A percentile compares a stretch with the other conserved stretches of the same genome.
These are phyloP conservation scores for Pantelozetes paolii DNA, from an alignment of 2,888 invertebrate genomes.

Conservation along the genomic window DNA sequence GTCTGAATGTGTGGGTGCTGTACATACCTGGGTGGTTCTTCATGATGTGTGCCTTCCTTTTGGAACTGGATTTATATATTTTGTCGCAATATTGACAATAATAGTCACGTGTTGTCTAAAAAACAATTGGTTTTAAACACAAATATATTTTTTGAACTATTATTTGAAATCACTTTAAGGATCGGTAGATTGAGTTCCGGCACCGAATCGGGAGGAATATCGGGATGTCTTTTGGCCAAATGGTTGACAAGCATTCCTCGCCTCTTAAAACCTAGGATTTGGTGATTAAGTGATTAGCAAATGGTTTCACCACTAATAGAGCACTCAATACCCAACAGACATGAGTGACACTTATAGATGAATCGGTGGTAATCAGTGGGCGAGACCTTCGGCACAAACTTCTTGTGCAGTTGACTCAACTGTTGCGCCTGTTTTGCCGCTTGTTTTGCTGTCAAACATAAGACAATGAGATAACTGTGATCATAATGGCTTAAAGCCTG, in stretches of 20 bases:
- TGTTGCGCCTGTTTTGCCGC: conserved; percentile 40
- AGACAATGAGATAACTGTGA: not conserved
- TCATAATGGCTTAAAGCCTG: not conserved
- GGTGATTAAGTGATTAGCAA: not conserved
- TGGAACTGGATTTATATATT: conserved; percentile 76
- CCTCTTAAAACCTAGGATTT: conserved; percentile 61
- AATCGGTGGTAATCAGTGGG: conserved; percentile 67
- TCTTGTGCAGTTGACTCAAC: conserved; percentile 31
- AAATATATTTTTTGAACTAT: not conserved
- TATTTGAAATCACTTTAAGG: conserved; percentile 51
- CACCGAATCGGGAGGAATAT: conserved; percentile 62
- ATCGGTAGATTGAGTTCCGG: conserved; percentile 74
- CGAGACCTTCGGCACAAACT: conserved; percentile 52
- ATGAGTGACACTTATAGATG: conserved; percentile 70
- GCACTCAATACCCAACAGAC: conserved; percentile 60
- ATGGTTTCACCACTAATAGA: not conserved
- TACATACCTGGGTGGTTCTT: conserved; percentile 70
- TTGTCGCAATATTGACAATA: conserved; percentile 80
- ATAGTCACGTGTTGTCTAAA: conserved; percentile 68
- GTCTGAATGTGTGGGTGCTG: no score
- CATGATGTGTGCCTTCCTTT: conserved; percentile 73
- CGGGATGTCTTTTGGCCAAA: conserved; percentile 64
- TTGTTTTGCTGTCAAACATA: conserved; percentile 24
- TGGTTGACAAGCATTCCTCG: conserved; percentile 82
- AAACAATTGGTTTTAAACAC: not conserved